phyloP scores from a whole-genome alignment of 2,888 invertebrate species.

The Zygothrica quintamaculata region DNA sequence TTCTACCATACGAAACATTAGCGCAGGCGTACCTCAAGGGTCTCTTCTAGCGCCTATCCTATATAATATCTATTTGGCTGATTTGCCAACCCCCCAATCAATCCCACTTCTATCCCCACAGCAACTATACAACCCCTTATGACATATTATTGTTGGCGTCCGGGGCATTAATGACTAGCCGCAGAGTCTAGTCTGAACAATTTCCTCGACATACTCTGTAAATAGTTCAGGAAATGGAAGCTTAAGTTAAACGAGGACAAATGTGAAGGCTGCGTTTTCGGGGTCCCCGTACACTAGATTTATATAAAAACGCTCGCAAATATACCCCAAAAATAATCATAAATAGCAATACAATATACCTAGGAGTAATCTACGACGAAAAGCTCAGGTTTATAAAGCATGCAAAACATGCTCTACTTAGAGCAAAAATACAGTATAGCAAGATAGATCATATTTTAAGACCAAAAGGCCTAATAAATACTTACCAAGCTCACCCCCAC shows the following conservation, averaged over 20 bases:
- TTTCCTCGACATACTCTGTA: not conserved
- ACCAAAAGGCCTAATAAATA: too few relatives aligned
- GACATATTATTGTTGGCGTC: conserved; percentile 15
- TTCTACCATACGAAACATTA: not conserved
- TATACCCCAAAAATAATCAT: conserved; percentile 5
- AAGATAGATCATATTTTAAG: too few relatives aligned
- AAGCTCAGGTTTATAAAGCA: too few relatives aligned
- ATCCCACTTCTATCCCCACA: conserved; percentile 10
- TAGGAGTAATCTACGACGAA: too few relatives aligned
- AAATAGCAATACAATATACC: too few relatives aligned
- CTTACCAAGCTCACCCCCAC: too few relatives aligned
- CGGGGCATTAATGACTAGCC: conserved; percentile 10
- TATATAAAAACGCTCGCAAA: conserved; percentile 2
- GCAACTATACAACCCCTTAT: conserved; percentile 18
- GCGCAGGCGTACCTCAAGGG: conserved; percentile 22
- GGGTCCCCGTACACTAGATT: conserved; percentile 9
- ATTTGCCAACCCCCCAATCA: conserved; percentile 3
- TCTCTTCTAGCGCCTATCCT: conserved; percentile 16
- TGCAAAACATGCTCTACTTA: too few relatives aligned
- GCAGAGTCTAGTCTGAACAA: conserved; percentile 16
- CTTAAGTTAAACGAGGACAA: not conserved
- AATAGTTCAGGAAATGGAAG: conserved; percentile 19
- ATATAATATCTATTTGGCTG: conserved; percentile 17
- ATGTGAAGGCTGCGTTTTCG: conserved; percentile 15
- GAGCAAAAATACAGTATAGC: too few relatives aligned